These are phyloP conservation scores for Malthinus flaveolus DNA, from an alignment of 2,888 invertebrate genomes.

Conservation along the genomic window DNA sequence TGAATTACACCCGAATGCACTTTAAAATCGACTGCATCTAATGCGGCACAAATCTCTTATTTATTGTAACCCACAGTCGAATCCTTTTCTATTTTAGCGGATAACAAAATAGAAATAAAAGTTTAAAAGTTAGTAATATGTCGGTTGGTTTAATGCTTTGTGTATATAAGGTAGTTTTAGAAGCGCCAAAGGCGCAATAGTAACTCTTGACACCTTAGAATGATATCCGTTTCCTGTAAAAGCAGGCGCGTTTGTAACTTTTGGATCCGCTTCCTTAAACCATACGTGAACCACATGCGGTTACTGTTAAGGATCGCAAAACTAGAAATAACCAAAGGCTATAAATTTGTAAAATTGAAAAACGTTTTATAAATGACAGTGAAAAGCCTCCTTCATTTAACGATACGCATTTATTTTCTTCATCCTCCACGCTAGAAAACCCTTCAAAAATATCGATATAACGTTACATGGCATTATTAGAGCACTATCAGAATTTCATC, in stretches of 20 bases:
- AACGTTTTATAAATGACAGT: slow-evolving; percentile 15
- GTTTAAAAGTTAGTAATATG: neutral
- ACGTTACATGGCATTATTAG: too few relatives aligned
- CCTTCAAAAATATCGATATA: too few relatives aligned
- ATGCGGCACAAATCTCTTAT: neutral
- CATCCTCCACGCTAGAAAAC: too few relatives aligned
- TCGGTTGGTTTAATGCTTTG: neutral
- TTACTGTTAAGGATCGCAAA: slow-evolving; percentile 14
- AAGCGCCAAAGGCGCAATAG: neutral
- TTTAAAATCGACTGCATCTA: neutral
- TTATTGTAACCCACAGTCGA: neutral
- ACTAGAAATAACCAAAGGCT: slow-evolving; percentile 6
- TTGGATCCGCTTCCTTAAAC: slow-evolving; percentile 13
- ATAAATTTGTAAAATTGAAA: slow-evolving; percentile 3
- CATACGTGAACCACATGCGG: slow-evolving; percentile 14
- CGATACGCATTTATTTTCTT: too few relatives aligned
- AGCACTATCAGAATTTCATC: too few relatives aligned
- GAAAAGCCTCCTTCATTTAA: neutral
- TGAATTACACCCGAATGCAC: slow-evolving; percentile 16
- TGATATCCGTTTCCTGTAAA: slow-evolving; percentile 14
- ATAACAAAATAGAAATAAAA: neutral
- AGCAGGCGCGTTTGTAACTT: slow-evolving; percentile 9
- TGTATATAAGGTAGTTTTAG: slow-evolving; percentile 3
- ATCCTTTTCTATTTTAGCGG: neutral
- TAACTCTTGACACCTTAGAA: slow-evolving; percentile 16